Percentiles rank a stretch among this genome's conserved stretches.
These are phyloP conservation scores for Darevskia mixta DNA, from an alignment of 2,797 vertebrate species.

Conservation along the genomic window DNA sequence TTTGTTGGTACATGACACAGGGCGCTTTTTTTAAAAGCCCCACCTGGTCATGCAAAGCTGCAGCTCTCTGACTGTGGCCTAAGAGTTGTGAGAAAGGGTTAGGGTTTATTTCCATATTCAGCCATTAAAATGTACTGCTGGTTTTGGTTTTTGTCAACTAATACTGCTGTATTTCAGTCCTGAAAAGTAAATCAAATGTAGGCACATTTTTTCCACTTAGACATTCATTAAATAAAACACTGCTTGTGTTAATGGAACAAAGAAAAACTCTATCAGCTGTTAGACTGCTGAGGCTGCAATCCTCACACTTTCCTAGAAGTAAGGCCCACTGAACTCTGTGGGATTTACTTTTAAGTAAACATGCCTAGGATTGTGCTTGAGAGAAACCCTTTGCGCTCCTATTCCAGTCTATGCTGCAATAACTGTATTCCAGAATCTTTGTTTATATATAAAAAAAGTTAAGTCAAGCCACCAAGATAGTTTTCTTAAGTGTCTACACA, in stretches of 20 bases:
- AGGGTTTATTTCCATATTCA: slow-evolving; percentile 77
- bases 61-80: background rate
- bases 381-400: slow-evolving; percentile 76
- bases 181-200: slow-evolving; percentile 80
- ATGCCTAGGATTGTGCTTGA: slow-evolving; percentile 24
- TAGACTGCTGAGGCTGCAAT: slow-evolving; percentile 79
- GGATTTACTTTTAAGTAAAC: slow-evolving; percentile 14
- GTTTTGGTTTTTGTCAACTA: slow-evolving; percentile 78
- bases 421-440: slow-evolving; percentile 82
- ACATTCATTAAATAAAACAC: slow-evolving; percentile 89
- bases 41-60: background rate
- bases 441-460: slow-evolving; percentile 83
- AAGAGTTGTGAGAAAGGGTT: slow-evolving; percentile 74
- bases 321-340: slow-evolving; percentile 53
- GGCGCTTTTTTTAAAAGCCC: background rate
- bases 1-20: background rate
- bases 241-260: slow-evolving; percentile 84
- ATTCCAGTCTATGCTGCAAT: slow-evolving; percentile 88
- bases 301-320: slow-evolving; percentile 61
- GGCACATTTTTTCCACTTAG: slow-evolving; percentile 84
- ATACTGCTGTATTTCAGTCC: slow-evolving; percentile 80
- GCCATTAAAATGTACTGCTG: slow-evolving; percentile 83
- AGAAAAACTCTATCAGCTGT: slow-evolving; percentile 77
- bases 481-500: slow-evolving; percentile 91
- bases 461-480: slow-evolving; percentile 98